A percentile compares a stretch with the other conserved stretches of the same genome.
These are phyloP conservation scores for Cyanoderma ruficeps DNA, from an alignment of 2,113 vertebrate genomes.

Conservation along the genomic window DNA sequence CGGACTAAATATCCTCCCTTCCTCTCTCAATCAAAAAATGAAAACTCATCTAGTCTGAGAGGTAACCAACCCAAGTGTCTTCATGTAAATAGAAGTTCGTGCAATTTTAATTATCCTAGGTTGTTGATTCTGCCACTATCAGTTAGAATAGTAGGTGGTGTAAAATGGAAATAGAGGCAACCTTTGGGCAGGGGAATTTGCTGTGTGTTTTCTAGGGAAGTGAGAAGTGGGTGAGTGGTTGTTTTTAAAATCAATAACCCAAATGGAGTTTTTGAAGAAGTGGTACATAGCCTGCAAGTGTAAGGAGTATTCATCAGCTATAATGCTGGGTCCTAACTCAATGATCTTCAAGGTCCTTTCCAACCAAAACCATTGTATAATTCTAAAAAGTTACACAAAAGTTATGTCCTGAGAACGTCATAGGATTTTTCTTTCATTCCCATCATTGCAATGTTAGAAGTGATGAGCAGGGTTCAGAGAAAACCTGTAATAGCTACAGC, in stretches of 20 bases:
- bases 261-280: not conserved
- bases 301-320: not conserved
- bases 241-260: not conserved
- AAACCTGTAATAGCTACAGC: not conserved
- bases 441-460: not conserved
- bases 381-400: not conserved
- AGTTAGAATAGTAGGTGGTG: not conserved
- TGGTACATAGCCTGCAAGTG: not conserved
- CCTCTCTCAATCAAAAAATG: not conserved
- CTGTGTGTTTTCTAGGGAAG: not conserved
- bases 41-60: not conserved
- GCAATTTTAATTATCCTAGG: not conserved
- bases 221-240: rapidly evolving
- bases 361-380: not conserved
- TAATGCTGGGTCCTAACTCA: not conserved
- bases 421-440: not conserved
- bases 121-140: not conserved
- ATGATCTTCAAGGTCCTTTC: not conserved
- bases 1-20: not conserved
- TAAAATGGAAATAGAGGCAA: not conserved
- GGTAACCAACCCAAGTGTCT: not conserved
- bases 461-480: not conserved
- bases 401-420: not conserved
- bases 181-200: not conserved
- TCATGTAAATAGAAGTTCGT: not conserved